Conservation (phyloP, 1,140 invertebrate genomes). For the Trachelipus rathkii region DNA sequence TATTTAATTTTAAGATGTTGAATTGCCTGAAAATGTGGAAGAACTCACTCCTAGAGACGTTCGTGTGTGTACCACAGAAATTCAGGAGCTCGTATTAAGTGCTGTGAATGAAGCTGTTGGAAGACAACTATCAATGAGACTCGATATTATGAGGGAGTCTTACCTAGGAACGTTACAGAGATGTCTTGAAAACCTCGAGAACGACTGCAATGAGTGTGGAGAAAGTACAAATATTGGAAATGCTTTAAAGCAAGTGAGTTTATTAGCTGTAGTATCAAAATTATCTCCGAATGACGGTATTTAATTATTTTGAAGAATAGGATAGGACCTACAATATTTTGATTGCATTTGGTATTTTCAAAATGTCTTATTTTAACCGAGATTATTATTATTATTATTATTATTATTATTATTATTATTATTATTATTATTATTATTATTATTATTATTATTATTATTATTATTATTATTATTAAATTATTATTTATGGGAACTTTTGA, state of each 20-base stretch:
- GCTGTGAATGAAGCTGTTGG: conserved; percentile 73
- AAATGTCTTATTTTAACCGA: no score
- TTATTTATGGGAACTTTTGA: no score
- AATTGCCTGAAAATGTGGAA: neutral
- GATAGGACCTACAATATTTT: no score
- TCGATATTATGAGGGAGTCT: conserved; percentile 74
- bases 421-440: no score
- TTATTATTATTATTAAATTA: no score
- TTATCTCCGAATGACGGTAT: no score
- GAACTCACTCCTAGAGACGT: conserved; percentile 49
- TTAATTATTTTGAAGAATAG: no score
- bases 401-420: no score
- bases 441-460: no score
- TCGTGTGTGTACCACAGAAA: conserved; percentile 62
- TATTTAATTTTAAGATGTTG: neutral
- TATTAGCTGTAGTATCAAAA: no score
- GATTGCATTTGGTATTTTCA: no score
- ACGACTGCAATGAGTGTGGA: conserved; percentile 56
- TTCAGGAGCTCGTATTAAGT: conserved; percentile 70
- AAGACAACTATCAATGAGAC: conserved; percentile 71
- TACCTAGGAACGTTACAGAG: conserved; percentile 76
- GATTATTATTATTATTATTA: no score
- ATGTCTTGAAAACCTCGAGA: conserved; percentile 63
- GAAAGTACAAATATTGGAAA: conserved; percentile 64
- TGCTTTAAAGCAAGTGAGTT: conserved; percentile 64